Evolutionary conservation across 2,797 vertebrate genomes (phyloP).

Genomic region (Siniperca undulata): DNA sequence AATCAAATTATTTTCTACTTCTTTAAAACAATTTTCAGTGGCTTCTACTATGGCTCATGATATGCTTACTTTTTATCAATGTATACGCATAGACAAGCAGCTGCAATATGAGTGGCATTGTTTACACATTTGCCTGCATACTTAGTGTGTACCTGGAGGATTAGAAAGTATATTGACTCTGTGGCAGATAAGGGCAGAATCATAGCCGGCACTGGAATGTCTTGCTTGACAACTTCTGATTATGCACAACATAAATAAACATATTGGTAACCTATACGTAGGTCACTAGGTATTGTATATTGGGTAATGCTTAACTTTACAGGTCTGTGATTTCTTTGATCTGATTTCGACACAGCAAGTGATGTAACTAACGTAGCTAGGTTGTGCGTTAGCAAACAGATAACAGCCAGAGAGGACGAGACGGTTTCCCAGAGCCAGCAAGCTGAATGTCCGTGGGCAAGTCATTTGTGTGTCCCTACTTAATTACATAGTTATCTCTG

Average conservation of each 20-base stretch:
- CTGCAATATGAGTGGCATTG: background rate
- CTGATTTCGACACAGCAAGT: too few relatives aligned
- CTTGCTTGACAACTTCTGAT: background rate
- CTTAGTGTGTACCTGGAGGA: background rate
- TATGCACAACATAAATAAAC: too few relatives aligned
- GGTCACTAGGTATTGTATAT: background rate
- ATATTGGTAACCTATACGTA: too few relatives aligned
- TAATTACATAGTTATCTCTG: too few relatives aligned
- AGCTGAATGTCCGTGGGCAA: too few relatives aligned
- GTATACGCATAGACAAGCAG: background rate
- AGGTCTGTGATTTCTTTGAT: background rate
- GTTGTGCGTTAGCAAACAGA: too few relatives aligned
- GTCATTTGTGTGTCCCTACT: too few relatives aligned
- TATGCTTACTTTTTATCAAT: background rate
- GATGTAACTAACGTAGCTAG: too few relatives aligned
- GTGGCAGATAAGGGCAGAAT: background rate
- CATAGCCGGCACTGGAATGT: background rate
- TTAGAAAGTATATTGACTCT: background rate
- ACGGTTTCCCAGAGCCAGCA: too few relatives aligned
- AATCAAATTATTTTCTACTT: background rate
- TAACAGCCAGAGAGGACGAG: too few relatives aligned
- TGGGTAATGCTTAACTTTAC: background rate
- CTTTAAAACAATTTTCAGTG: background rate
- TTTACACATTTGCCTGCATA: background rate
- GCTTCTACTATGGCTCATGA: background rate